phyloP scores from a whole-genome alignment of 2,888 invertebrate species.

The Nomada goodeniana region DNA sequence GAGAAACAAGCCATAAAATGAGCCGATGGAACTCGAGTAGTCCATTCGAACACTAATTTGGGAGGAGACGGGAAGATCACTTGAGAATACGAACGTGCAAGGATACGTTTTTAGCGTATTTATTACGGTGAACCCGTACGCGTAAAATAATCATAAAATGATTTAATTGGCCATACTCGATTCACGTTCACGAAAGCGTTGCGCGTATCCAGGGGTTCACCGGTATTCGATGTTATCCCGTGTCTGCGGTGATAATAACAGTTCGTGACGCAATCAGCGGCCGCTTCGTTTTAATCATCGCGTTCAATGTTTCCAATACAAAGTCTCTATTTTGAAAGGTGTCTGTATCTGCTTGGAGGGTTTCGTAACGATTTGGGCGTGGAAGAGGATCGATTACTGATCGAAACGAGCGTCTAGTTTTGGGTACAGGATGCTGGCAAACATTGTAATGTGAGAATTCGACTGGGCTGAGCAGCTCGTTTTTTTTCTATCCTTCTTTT shows the following conservation, averaged over 20 bases:
- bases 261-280: conserved; percentile 43
- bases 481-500: not conserved
- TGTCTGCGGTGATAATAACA: conserved; percentile 45
- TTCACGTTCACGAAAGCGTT: conserved; percentile 4
- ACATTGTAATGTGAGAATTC: conserved; percentile 36
- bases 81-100: not conserved
- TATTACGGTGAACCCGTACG: conserved; percentile 48
- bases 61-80: not conserved
- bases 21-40: conserved; percentile 39
- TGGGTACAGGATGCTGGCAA: conserved; percentile 16
- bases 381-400: conserved; percentile 64
- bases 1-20: conserved; percentile 52
- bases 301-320: conserved; percentile 55
- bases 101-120: conserved; percentile 54
- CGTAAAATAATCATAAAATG: conserved; percentile 62
- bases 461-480: not conserved
- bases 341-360: conserved; percentile 39
- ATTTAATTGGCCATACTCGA: conserved; percentile 55
- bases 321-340: conserved; percentile 54
- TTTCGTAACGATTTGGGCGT: conserved; percentile 68
- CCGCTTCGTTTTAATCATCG: conserved; percentile 31
- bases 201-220: not conserved
- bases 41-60: conserved; percentile 17
- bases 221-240: conserved; percentile 23
- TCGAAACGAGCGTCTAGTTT: conserved; percentile 36